Base-by-base conservation (phyloP, 2,888 invertebrate genomes). In the Tinea pellionella region DNA sequence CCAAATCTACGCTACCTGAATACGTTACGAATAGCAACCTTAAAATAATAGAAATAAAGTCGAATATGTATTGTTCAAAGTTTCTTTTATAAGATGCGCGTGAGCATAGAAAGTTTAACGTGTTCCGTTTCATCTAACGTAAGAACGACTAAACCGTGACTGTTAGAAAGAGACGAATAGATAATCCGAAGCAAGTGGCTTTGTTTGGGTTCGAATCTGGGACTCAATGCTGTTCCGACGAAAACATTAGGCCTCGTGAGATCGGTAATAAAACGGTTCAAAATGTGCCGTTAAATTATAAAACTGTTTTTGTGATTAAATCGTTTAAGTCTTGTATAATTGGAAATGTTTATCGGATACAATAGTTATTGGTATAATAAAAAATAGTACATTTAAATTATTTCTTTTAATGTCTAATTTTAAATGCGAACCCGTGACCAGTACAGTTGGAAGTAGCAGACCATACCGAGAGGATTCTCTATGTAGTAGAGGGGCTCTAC, bases 51-150 rank as follows among this genome's bases (percentile, higher is more conserved):
- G 2, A 0, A 15, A 62, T 67, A 77, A 61, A 65, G 72, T 66
- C 63, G 60, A 69, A 63, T 70, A 65, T 72, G 63, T 70, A 65
- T 72, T 56, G 61, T 15, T 64, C 57, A 18, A 12, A 37, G 43
- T 58, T 42, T 60, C 65, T 66, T 72, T 67, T 64, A 64, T 64
- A 61, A 66, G 73, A 75, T 77, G 78, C 78, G 83, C 80, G 74
- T 74, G 81, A 80, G 78, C 68, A 71, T 72, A 69, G 71, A 74
- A 76, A 77, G 72, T 68, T 65, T 66, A 65, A 62, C 61, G 59
- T 61, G 62, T 59, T 62, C 62, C 61, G 37, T 37, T 37, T 37
- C 37, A 60, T 24, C 24, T 24, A 24, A 24, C 24, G 24, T 24
- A 24, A 24, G 24, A 24, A 24, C 24, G 16, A 16, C 6, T 11